Evolutionary conservation across 1,140 invertebrate genomes (phyloP).

Genomic region (Drosophila gunungcola): DNA sequence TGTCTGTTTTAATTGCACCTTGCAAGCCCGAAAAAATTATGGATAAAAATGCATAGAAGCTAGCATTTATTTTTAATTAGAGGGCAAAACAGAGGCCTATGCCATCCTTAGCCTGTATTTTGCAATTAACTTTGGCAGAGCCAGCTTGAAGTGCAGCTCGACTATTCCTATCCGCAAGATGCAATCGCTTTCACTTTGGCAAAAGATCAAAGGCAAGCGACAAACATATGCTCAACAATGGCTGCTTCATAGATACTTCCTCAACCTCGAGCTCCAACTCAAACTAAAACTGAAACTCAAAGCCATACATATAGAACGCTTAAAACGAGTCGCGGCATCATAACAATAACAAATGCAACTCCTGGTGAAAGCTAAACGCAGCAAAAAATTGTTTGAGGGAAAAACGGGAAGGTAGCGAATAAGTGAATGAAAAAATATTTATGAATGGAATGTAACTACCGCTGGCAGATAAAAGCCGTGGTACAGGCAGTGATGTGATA

Average conservation of each 20-base stretch:
- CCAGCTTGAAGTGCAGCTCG: slow-evolving; percentile 27
- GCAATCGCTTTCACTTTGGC: slow-evolving; percentile 81
- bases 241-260: slow-evolving; percentile 56
- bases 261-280: slow-evolving; percentile 29
- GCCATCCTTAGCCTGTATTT: slow-evolving; percentile 31
- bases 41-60: slow-evolving; percentile 9
- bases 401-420: slow-evolving; percentile 17
- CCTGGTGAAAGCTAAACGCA: slow-evolving; percentile 56
- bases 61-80: slow-evolving; percentile 71
- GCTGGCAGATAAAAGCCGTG: slow-evolving; percentile 75
- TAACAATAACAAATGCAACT: slow-evolving; percentile 76
- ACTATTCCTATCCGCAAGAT: slow-evolving; percentile 56
- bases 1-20: slow-evolving; percentile 69
- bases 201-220: slow-evolving; percentile 68
- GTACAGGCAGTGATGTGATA: slow-evolving; percentile 27
- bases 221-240: slow-evolving; percentile 78
- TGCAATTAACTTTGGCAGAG: slow-evolving; percentile 77
- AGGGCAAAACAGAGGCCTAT: slow-evolving; percentile 45
- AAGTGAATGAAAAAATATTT: slow-evolving; percentile 81
- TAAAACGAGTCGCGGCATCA: slow-evolving; percentile 58
- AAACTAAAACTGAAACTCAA: slow-evolving; percentile 3
- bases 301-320: slow-evolving; percentile 50
- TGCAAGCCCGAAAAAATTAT: slow-evolving; percentile 22
- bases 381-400: slow-evolving; percentile 29
- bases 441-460: slow-evolving; percentile 81